These are phyloP conservation scores for Dione vanillae DNA, from an alignment of 2,888 invertebrate genomes.

Conservation along the genomic window DNA sequence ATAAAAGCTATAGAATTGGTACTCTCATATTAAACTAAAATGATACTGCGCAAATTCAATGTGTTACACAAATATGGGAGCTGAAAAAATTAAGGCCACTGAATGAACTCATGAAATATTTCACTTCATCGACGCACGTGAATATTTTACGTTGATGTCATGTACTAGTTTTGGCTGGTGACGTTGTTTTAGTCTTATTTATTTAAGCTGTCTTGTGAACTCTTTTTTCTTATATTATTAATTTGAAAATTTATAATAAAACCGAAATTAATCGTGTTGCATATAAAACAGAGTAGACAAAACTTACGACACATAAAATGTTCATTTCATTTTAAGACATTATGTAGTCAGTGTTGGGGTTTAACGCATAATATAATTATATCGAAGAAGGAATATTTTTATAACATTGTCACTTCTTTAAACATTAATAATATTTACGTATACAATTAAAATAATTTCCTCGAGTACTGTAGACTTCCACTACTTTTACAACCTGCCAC, in stretches of 20 bases:
- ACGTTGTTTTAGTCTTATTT: not conserved
- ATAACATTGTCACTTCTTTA: too few species aligned
- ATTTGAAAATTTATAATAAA: too few species aligned
- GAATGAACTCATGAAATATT: conserved; percentile 27
- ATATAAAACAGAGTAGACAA: too few species aligned
- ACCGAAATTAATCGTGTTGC: too few species aligned
- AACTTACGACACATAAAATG: too few species aligned
- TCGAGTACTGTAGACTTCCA: not conserved
- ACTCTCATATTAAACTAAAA: not conserved
- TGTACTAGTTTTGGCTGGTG: not conserved
- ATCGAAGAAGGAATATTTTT: too few species aligned
- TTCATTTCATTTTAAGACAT: too few species aligned
- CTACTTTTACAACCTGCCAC: not conserved
- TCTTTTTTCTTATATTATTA: too few species aligned
- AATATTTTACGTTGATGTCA: conserved; percentile 21
- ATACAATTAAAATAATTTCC: not conserved
- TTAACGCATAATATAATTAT: not conserved
- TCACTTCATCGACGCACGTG: conserved; percentile 18
- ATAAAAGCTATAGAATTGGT: not conserved
- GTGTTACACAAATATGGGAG: not conserved
- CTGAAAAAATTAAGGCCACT: conserved; percentile 3
- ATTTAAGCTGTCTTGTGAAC: too few species aligned
- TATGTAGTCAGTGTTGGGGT: too few species aligned
- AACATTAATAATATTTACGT: too few species aligned
- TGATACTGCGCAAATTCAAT: not conserved